Evolutionary conservation across 1,140 invertebrate species (phyloP), one percentile per base, ranked within the genome.

Genomic region (Aporrectodea caliginosa): DNA sequence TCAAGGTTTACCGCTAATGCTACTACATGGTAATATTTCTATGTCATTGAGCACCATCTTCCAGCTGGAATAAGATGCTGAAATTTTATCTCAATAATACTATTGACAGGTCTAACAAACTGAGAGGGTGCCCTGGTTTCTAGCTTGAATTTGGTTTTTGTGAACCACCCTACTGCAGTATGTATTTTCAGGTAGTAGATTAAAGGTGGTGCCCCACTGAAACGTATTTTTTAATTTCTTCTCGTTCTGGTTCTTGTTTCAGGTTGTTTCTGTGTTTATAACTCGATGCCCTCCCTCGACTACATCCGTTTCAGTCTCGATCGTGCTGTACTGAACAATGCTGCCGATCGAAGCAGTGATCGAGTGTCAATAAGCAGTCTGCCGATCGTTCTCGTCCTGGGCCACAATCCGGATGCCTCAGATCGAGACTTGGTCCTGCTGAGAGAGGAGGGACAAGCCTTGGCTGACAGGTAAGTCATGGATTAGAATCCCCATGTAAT

Each of bases 241-340:
- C 22, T 6, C 43, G 43, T 58, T 12, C 43, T 58, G 6, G 22
- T 58, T 12, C 22, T 58, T 58, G 78, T 73, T n/a, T 79, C 84
- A 90, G 90, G 89, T 80, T 90, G 89, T 85, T 85, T 91, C 80
- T 91, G 90, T 87, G 93, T 97, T 33, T 98, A 95, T 88, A 94
- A 95, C 82, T 94, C 96, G 85, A 92, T 93, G 81, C 92, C 95
- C 83, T 94, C 94, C 22, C 93, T 98, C 85, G 95, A 97, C 83
- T 97, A 96, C 86, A 93, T 98, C 69, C 91, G 94, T 83, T 93
- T 93, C 80, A 95, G 94, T 86, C 90, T 98, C 80, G 95, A 97
- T 85, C 95, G 96, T 87, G 97, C 95, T 16, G 89, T 98, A 2
- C 88, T 97, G 0, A 94, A 94, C 1, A 96, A 96, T 91, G 90